Base-by-base conservation (phyloP, 2,888 invertebrate genomes). In the Archips xylosteana region DNA sequence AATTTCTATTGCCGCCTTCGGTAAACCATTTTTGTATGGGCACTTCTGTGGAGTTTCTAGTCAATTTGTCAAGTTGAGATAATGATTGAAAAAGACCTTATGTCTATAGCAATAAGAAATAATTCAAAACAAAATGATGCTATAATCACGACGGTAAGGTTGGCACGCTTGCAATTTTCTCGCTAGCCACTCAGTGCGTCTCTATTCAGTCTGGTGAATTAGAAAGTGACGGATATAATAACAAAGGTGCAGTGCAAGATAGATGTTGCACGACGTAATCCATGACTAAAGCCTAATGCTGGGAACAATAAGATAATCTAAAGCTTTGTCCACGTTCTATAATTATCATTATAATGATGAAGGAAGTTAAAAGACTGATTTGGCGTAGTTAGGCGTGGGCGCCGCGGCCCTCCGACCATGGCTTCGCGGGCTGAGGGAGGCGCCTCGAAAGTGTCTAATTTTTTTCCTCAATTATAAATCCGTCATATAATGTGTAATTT, bases 11-110 rank as follows among this genome's bases (percentile, higher is more conserved):
- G 59, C 13, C 13, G 5, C 15, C 9, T 34, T 32, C 13, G 8
- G 45, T 42, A 51, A 13, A 15, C 51, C 64, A 54, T 65, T 61
- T 42, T 61, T 42, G 51, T n/a, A 42, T 68, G 36, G 47, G 15
- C 63, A 69, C 73, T 64, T 74, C 73, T 69, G 73, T 13, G 69
- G 63, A 59, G 67, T 73, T 54, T 34, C 45, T 39, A 54, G 67
- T 57, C 59, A 57, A 23, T 57, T 57, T 72, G 54, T 54, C 47
- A 61, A 42, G 66, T 66, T 64, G 57, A 47, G 63, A 70, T 54
- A 57, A 71, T 47, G 42, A 61, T 51, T 72, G 36, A 34, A 39
- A 61, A 66, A 13, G 13, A 47, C 32, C 32, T 63, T 63, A 63
- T 47, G 45, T 13, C 13, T 13, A 47, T 34, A 34, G 45, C 12